A percentile compares a stretch with the other conserved stretches of the same genome.
These are phyloP conservation scores for Poecile montanus DNA, from an alignment of 2,797 vertebrate species.

Conservation along the genomic window DNA sequence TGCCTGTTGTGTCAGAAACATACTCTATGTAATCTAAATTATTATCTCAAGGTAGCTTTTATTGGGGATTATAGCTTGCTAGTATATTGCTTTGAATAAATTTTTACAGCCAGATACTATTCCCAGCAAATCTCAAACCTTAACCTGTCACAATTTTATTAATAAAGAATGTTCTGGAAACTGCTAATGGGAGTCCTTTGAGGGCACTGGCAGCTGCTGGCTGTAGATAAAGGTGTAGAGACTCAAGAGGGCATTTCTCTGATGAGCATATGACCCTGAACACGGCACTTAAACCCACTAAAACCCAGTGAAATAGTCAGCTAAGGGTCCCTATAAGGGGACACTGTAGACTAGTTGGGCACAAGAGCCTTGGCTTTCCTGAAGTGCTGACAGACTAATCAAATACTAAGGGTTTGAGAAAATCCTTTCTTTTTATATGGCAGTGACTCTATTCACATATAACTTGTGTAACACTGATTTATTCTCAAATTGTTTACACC, in stretches of 20 bases:
- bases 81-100: not conserved
- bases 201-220: not conserved
- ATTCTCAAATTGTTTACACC: not conserved
- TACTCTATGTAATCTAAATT: not conserved
- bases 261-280: not conserved
- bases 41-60: not conserved
- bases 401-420: not conserved
- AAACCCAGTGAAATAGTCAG: not conserved
- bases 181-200: not conserved
- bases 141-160: not conserved
- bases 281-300: not conserved
- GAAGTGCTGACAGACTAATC: not conserved
- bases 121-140: not conserved
- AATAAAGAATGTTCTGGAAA: not conserved
- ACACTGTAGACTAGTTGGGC: too few relatives aligned
- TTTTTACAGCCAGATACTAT: not conserved
- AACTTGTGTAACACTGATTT: not conserved
- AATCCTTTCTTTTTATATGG: not conserved
- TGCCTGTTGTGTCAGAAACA: not conserved
- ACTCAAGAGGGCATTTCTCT: not conserved
- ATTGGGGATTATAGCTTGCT: too few relatives aligned
- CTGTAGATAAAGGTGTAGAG: not conserved
- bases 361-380: not conserved
- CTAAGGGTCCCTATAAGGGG: fast-evolving
- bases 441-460: not conserved